These are phyloP conservation scores for Haliclona indistincta DNA, from an alignment of 37 sponge, comb jelly and placozoan species.

Conservation along the genomic window DNA sequence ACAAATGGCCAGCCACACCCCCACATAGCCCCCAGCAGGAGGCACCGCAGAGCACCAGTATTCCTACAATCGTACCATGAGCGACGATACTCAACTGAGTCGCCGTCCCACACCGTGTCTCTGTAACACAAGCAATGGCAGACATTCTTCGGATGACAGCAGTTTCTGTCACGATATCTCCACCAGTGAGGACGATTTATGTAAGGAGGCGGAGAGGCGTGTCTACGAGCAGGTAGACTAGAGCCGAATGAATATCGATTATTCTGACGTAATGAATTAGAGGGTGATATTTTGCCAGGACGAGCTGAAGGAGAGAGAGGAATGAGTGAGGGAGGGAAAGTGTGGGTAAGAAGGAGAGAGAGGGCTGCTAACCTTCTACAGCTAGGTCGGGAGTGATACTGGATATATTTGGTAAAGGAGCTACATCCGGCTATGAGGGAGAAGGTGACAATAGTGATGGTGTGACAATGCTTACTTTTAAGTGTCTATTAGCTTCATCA, in stretches of 20 bases:
- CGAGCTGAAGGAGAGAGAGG: no score
- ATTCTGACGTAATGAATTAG: background rate
- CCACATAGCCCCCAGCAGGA: slow-evolving; percentile 7
- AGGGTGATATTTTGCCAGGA: slow-evolving; percentile 7
- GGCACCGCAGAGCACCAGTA: slow-evolving; percentile 12
- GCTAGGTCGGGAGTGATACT: background rate
- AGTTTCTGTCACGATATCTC: background rate
- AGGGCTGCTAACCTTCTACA: slow-evolving; percentile 15
- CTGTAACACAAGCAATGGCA: slow-evolving; percentile 20
- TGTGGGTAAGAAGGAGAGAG: background rate
- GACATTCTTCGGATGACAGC: slow-evolving; percentile 22
- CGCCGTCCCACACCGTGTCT: background rate
- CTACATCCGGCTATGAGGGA: slow-evolving; percentile 9
- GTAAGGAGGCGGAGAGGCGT: background rate
- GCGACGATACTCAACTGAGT: background rate
- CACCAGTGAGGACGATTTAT: slow-evolving; percentile 6
- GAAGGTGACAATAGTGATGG: background rate
- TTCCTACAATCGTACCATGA: slow-evolving; percentile 12
- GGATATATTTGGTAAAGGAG: slow-evolving; percentile 24
- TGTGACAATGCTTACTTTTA: background rate
- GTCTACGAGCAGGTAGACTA: no score
- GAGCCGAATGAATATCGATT: no score
- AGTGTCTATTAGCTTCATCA: slow-evolving; percentile 5
- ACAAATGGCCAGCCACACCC: slow-evolving; percentile 1
- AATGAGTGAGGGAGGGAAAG: background rate